These are phyloP conservation scores for Cryptoleucopteryx plumbea DNA, from an alignment of 2,113 vertebrate genomes.

Conservation along the genomic window DNA sequence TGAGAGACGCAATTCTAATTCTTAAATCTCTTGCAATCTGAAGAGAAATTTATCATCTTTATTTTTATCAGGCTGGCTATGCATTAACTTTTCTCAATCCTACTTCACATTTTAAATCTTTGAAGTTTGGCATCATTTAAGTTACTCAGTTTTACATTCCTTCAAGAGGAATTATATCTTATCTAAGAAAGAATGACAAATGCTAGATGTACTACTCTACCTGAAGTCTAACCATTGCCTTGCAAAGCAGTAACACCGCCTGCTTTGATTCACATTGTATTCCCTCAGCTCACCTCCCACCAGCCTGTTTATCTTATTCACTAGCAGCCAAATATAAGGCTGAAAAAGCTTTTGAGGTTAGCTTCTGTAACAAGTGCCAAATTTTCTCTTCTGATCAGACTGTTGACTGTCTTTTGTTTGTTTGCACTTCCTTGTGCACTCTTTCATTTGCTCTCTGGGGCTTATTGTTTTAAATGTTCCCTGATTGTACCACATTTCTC, in stretches of 20 bases:
- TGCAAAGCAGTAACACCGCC: slow-evolving; percentile 39
- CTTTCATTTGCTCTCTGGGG: neutral
- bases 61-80: slow-evolving; percentile 23
- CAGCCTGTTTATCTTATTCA: slow-evolving; percentile 54
- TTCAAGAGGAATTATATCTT: slow-evolving; percentile 49
- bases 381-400: slow-evolving; percentile 25
- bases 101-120: slow-evolving; percentile 62
- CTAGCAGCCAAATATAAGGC: slow-evolving; percentile 27
- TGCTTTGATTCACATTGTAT: slow-evolving; percentile 46
- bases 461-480: slow-evolving; percentile 2
- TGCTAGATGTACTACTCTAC: neutral
- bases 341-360: slow-evolving; percentile 41
- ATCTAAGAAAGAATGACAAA: slow-evolving; percentile 41
- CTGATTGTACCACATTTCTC: slow-evolving; percentile 37
- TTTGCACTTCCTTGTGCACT: neutral
- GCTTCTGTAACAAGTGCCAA: slow-evolving; percentile 10
- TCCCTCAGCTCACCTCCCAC: slow-evolving; percentile 25
- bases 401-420: slow-evolving; percentile 33
- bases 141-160: slow-evolving; percentile 7
- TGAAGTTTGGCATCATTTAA: slow-evolving; percentile 31
- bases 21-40: slow-evolving; percentile 17
- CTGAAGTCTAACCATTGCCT: neutral
- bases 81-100: neutral
- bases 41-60: slow-evolving; percentile 25
- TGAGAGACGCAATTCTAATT: neutral